Conservation (phyloP, 2,797 vertebrate genomes). For the Acipenser transmontanus region DNA sequence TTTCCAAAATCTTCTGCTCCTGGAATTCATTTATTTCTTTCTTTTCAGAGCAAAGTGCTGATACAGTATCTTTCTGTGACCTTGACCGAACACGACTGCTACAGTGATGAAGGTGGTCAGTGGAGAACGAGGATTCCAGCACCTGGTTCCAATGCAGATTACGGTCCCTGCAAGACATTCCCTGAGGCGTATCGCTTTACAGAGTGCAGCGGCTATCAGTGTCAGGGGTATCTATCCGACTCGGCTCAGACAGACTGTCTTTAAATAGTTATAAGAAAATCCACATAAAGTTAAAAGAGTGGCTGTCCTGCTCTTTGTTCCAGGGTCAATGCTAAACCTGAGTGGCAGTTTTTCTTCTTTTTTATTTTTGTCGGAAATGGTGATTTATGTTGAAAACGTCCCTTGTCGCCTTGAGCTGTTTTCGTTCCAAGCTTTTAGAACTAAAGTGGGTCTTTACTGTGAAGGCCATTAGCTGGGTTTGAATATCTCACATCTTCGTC, state of each 20-base stretch:
- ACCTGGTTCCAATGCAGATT: slow-evolving; percentile 26
- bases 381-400: background rate
- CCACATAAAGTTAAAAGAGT: background rate
- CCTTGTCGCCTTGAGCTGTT: background rate
- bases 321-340: background rate
- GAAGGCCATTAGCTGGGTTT: too few species aligned
- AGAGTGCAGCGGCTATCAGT: background rate
- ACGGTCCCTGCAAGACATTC: background rate
- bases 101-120: too few species aligned
- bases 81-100: too few species aligned
- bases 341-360: slow-evolving; percentile 5
- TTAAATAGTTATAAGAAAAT: slow-evolving; percentile 1
- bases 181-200: background rate
- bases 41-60: too few species aligned
- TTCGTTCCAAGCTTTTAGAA: background rate
- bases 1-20: too few species aligned
- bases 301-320: background rate
- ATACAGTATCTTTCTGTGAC: too few species aligned
- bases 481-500: too few species aligned
- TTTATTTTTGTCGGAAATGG: slow-evolving; percentile 20
- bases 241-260: background rate
- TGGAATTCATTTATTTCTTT: too few species aligned
- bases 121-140: background rate
- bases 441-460: too few species aligned
- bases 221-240: background rate